phyloP scores from a whole-genome alignment of 2,113 vertebrate species.

The Suricata suricatta region DNA sequence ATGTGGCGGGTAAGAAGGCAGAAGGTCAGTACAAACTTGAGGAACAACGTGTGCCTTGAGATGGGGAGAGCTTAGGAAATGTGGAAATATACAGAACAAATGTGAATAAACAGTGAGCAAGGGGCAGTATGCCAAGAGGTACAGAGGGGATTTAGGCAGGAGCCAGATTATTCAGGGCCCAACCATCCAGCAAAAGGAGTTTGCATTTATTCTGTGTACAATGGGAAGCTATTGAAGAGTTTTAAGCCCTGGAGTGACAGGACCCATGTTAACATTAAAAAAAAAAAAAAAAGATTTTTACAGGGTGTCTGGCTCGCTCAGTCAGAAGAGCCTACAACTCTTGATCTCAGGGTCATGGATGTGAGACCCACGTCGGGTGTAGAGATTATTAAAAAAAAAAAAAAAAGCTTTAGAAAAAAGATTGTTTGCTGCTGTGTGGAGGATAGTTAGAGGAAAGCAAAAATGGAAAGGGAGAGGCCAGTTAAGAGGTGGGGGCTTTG shows the following conservation, averaged over 20 bases:
- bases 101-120: neutral
- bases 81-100: neutral
- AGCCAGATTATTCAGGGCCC: neutral
- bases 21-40: neutral
- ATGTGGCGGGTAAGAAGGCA: neutral
- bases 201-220: neutral
- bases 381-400: neutral
- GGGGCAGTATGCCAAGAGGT: neutral
- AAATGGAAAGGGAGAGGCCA: neutral
- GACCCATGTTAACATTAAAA: neutral
- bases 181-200: neutral
- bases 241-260: neutral
- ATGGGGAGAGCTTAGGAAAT: neutral
- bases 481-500: neutral
- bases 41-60: neutral
- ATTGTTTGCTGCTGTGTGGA: neutral
- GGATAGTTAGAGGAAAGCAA: neutral
- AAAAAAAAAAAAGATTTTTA: neutral
- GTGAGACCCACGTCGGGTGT: neutral
- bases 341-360: neutral
- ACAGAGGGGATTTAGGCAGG: neutral
- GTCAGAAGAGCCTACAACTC: neutral
- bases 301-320: neutral
- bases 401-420: neutral
- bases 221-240: neutral